Conservation (phyloP, 2,888 invertebrate species). For the Brachycybe producta region DNA sequence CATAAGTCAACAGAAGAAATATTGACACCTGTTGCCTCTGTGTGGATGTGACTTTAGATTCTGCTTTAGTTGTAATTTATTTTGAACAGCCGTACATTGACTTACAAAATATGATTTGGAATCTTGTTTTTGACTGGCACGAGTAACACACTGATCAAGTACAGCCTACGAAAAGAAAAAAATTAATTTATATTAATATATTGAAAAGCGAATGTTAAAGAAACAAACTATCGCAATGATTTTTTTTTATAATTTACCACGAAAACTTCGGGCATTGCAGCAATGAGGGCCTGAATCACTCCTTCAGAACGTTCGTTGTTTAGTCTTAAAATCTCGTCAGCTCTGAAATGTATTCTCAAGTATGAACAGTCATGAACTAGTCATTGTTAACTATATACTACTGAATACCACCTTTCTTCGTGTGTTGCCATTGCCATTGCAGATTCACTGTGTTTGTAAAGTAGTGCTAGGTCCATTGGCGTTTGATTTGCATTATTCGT, state of each 20-base stretch:
- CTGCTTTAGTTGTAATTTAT: too few species aligned
- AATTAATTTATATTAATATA: too few species aligned
- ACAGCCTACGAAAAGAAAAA: conserved; percentile 17
- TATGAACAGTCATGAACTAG: background rate
- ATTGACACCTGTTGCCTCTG: too few species aligned
- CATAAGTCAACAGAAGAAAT: too few species aligned
- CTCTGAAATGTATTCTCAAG: conserved; percentile 3
- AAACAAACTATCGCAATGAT: too few species aligned
- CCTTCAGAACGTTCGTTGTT: conserved; percentile 16
- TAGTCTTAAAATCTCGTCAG: conserved; percentile 13
- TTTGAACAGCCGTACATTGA: too few species aligned
- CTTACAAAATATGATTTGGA: conserved; percentile 20
- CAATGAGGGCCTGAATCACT: conserved; percentile 15
- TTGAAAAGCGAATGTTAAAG: too few species aligned
- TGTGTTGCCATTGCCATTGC: conserved; percentile 70
- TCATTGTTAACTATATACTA: background rate
- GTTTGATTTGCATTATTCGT: conserved; percentile 66
- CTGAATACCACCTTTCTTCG: conserved; percentile 51
- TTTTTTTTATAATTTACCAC: background rate
- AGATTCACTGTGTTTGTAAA: conserved; percentile 71
- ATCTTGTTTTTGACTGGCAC: conserved; percentile 21
- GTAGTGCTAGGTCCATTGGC: conserved; percentile 76
- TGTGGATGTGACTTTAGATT: too few species aligned
- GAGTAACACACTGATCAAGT: conserved; percentile 21
- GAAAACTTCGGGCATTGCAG: conserved; percentile 17